Evolutionary conservation across 2,113 vertebrate genomes (phyloP).

Genomic region (Brienomyrus longianalis): DNA sequence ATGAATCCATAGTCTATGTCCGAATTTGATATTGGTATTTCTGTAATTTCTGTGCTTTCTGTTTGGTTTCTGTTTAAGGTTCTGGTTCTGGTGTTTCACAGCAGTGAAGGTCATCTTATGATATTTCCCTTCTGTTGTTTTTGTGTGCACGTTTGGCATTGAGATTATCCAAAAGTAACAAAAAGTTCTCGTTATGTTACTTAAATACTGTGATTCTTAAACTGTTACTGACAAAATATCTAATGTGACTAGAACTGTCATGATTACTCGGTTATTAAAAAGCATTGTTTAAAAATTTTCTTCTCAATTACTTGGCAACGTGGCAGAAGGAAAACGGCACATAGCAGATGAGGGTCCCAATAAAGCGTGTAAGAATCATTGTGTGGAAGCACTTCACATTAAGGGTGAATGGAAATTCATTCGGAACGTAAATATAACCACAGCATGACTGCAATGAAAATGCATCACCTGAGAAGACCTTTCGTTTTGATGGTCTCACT

Average conservation of each 20-base stretch:
- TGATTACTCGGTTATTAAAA: neutral
- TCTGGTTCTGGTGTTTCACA: neutral
- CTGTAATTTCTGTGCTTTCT: neutral
- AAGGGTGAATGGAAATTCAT: neutral
- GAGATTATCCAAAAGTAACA: neutral
- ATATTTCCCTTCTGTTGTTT: neutral
- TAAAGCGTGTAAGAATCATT: neutral
- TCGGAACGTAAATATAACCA: neutral
- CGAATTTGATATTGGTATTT: neutral
- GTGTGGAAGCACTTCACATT: neutral
- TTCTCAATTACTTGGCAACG: neutral
- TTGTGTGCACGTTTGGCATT: neutral
- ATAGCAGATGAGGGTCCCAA: neutral
- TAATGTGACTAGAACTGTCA: neutral
- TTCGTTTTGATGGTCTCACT: neutral
- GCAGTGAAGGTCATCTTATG: neutral
- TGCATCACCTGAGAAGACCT: neutral
- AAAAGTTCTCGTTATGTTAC: neutral
- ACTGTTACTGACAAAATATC: neutral
- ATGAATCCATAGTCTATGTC: neutral
- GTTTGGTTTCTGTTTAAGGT: neutral
- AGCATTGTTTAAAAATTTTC: neutral
- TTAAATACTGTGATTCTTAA: neutral
- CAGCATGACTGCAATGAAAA: neutral
- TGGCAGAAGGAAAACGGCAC: neutral